phyloP scores from a whole-genome alignment of 1,140 invertebrate species.

The Sinonovacula constricta region DNA sequence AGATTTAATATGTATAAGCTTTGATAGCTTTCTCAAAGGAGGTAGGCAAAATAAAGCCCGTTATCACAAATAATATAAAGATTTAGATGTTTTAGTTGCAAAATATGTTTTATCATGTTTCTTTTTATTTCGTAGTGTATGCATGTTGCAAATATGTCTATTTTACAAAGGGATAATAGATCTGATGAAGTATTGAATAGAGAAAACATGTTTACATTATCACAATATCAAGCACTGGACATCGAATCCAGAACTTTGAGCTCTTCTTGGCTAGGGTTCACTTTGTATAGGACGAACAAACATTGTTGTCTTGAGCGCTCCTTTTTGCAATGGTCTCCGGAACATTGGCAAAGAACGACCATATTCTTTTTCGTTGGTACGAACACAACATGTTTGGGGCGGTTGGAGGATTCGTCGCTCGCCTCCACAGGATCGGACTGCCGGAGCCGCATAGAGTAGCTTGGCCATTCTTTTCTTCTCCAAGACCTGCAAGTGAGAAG shows the following conservation, averaged over 20 bases:
- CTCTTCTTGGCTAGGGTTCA: conserved; percentile 22
- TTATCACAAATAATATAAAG: too few species aligned
- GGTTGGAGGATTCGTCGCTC: conserved; percentile 7
- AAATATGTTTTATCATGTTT: too few species aligned
- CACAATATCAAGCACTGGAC: conserved; percentile 18
- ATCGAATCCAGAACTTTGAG: conserved; percentile 22
- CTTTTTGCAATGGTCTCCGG: background rate
- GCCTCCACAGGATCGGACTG: background rate
- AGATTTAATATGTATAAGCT: too few species aligned
- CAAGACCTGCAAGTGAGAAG: conserved; percentile 26
- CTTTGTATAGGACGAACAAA: conserved; percentile 36
- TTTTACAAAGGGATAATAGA: too few species aligned
- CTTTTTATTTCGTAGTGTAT: too few species aligned
- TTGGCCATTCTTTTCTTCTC: conserved; percentile 51
- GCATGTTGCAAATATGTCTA: too few species aligned
- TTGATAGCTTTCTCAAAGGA: too few species aligned
- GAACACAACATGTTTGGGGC: conserved; percentile 17
- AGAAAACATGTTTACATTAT: too few species aligned
- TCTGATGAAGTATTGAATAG: too few species aligned
- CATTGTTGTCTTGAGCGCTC: conserved; percentile 29
- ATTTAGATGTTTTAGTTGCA: too few species aligned
- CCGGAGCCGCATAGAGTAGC: conserved; percentile 13
- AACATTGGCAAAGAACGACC: conserved; percentile 3
- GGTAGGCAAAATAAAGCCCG: too few species aligned
- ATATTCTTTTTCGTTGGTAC: background rate